Percentiles rank a stretch among this genome's conserved stretches.
Conservation (phyloP, 2,888 invertebrate genomes). For the Rhagonycha lutea region DNA sequence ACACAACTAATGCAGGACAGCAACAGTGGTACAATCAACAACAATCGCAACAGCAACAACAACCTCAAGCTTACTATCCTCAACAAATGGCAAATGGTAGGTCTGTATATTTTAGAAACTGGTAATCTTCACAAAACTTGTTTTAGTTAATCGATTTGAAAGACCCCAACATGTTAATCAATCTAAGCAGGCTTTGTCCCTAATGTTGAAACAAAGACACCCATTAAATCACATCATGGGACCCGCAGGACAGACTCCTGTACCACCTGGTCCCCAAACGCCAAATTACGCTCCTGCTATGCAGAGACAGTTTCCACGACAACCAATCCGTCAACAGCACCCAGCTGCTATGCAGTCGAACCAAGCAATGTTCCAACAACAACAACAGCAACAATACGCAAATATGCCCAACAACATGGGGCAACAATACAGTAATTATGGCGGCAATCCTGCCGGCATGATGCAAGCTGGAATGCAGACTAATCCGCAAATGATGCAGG, state of each 20-base stretch:
- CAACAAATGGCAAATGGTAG: constrained; percentile 56
- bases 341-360: constrained; percentile 52
- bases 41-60: constrained; percentile 53
- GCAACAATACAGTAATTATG: constrained; percentile 68
- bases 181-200: constrained; percentile 83
- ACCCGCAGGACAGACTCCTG: constrained; percentile 45
- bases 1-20: constrained; percentile 55
- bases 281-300: constrained; percentile 54
- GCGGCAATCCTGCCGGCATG: constrained; percentile 56
- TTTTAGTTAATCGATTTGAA: constrained; percentile 55
- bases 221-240: constrained; percentile 62
- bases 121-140: background rate
- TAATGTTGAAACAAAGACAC: constrained; percentile 80
- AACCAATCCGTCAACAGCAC: constrained; percentile 54
- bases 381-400: constrained; percentile 58
- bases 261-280: constrained; percentile 50
- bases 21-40: constrained; percentile 64
- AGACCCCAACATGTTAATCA: constrained; percentile 64
- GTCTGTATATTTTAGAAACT: background rate
- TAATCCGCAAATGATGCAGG: constrained; percentile 52
- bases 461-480: constrained; percentile 44
- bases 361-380: constrained; percentile 43
- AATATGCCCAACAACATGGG: constrained; percentile 66
- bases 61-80: constrained; percentile 57
- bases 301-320: constrained; percentile 58